phyloP scores from a whole-genome alignment of 2,888 invertebrate genomes.

The Phaedon cochleariae region DNA sequence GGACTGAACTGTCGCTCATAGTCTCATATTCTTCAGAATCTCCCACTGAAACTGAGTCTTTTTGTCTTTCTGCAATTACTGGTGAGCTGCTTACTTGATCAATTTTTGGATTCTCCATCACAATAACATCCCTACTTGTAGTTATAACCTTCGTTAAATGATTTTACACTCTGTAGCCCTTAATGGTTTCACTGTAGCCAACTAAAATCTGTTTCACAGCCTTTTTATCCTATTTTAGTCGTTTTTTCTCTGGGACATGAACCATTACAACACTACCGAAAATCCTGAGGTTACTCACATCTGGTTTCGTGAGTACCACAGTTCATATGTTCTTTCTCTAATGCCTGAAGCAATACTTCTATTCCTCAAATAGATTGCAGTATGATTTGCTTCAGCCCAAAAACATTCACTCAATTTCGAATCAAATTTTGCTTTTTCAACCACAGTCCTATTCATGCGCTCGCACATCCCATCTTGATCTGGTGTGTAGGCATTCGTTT shows the following conservation, averaged over 20 bases:
- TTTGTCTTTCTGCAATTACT: neutral
- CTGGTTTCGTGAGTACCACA: slow-evolving; percentile 44
- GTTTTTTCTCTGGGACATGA: slow-evolving; percentile 49
- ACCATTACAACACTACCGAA: slow-evolving; percentile 54
- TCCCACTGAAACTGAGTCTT: neutral
- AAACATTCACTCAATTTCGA: slow-evolving; percentile 39
- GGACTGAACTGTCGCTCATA: too few species aligned
- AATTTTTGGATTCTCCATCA: neutral
- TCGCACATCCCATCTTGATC: slow-evolving; percentile 39
- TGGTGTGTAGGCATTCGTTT: slow-evolving; percentile 15
- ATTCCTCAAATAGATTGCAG: slow-evolving; percentile 40
- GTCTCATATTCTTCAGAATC: neutral
- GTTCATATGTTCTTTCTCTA: slow-evolving; percentile 46
- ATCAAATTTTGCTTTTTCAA: slow-evolving; percentile 46
- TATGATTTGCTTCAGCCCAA: slow-evolving; percentile 48
- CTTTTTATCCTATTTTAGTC: slow-evolving; percentile 51
- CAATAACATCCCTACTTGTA: neutral
- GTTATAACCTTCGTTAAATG: neutral
- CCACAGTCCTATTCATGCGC: slow-evolving; percentile 42
- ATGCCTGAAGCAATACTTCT: slow-evolving; percentile 6
- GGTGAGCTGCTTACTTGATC: neutral
- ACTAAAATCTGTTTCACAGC: slow-evolving; percentile 47
- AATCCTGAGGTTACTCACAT: slow-evolving; percentile 49
- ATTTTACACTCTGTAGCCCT: slow-evolving; percentile 17
- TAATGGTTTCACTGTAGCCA: slow-evolving; percentile 50